These are phyloP conservation scores for Notodonta dromedarius DNA, from an alignment of 2,888 invertebrate genomes.

Conservation along the genomic window DNA sequence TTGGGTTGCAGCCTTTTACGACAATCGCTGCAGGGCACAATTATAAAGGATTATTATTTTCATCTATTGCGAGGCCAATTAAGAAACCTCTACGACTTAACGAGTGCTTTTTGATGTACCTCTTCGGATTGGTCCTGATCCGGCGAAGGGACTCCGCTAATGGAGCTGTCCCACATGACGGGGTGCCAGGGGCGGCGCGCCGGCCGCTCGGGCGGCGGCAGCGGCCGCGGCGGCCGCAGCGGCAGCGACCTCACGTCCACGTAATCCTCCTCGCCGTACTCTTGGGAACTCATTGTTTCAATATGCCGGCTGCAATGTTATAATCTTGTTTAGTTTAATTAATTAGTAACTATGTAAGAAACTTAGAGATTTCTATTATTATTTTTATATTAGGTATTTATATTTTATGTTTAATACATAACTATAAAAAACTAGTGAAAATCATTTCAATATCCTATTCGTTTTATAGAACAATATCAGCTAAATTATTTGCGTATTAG, in stretches of 20 bases:
- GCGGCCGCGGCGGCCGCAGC: slow-evolving; percentile 76
- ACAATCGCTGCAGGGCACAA: too few species aligned
- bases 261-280: slow-evolving; percentile 64
- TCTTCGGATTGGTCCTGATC: slow-evolving; percentile 48
- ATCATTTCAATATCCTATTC: slow-evolving; percentile 1
- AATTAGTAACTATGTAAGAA: slow-evolving; percentile 1
- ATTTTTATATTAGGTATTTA: neutral
- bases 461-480: neutral
- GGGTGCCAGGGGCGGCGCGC: slow-evolving; percentile 86
- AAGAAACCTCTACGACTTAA: too few species aligned
- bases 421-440: neutral
- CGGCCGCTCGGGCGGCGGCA: slow-evolving; percentile 76
- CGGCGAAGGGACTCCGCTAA: slow-evolving; percentile 65
- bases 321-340: slow-evolving; percentile 5
- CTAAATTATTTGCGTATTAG: too few species aligned
- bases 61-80: too few species aligned
- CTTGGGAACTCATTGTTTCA: slow-evolving; percentile 39
- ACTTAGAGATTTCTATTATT: slow-evolving; percentile 2
- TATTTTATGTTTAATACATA: slow-evolving; percentile 9
- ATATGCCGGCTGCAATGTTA: slow-evolving; percentile 4
- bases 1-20: too few species aligned
- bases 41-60: too few species aligned
- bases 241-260: slow-evolving; percentile 73
- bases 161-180: slow-evolving; percentile 85
- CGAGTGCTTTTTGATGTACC: slow-evolving; percentile 17